phyloP scores from a whole-genome alignment of 2,888 invertebrate species.

The Pegoplata infirma region DNA sequence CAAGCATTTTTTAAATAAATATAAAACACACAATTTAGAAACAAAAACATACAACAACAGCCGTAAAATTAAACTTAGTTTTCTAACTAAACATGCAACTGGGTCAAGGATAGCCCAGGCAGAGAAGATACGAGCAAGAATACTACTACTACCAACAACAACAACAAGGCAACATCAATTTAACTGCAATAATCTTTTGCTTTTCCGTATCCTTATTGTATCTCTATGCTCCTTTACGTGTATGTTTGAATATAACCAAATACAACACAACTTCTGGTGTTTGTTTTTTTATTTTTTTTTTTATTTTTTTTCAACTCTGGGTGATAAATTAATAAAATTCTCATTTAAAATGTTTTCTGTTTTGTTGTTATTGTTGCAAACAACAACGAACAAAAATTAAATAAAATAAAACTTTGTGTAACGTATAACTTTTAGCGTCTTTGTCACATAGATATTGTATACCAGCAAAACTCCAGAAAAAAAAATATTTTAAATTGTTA shows the following conservation, averaged over 20 bases:
- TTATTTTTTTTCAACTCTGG: conserved; percentile 26
- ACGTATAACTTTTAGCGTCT: conserved; percentile 52
- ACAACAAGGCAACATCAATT: conserved; percentile 55
- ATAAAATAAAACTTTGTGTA: conserved; percentile 46
- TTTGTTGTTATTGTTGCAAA: no score
- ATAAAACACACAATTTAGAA: conserved; percentile 14
- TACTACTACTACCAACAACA: no score
- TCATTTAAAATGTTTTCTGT: conserved; percentile 61
- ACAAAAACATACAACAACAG: background rate
- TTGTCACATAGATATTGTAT: conserved; percentile 29
- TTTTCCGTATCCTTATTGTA: conserved; percentile 22
- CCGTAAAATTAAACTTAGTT: conserved; percentile 47
- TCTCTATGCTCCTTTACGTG: background rate
- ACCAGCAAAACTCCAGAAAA: background rate
- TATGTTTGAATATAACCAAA: no score
- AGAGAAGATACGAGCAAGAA: conserved; percentile 19
- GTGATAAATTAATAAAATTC: conserved; percentile 63
- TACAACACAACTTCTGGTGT: conserved; percentile 29
- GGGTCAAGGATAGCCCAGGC: conserved; percentile 60
- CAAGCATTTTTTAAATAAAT: conserved; percentile 37
- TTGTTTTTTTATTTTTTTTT: no score
- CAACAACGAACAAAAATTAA: conserved; percentile 37
- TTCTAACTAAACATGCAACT: conserved; percentile 51
- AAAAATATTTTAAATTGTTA: conserved; percentile 13
- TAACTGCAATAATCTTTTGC: conserved; percentile 49